Evolutionary conservation across 2,113 vertebrate species (phyloP).

Genomic region (Pheucticus melanocephalus): DNA sequence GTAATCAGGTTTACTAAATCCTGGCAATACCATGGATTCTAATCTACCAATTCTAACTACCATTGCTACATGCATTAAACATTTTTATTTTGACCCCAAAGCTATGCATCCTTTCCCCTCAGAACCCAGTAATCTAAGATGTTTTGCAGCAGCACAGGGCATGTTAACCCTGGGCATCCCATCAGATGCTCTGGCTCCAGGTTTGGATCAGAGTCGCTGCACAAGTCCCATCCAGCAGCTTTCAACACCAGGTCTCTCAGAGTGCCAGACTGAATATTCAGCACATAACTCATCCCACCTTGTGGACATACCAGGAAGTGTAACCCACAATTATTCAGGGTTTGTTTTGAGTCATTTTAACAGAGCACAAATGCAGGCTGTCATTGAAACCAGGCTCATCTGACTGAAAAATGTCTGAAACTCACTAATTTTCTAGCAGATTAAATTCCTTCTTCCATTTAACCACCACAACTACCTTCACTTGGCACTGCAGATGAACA

Average conservation of each 20-base stretch:
- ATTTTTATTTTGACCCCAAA: neutral
- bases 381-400: neutral
- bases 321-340: neutral
- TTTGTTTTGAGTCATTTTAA: neutral
- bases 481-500: neutral
- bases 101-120: neutral
- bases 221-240: neutral
- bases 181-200: neutral
- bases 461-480: neutral
- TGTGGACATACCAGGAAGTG: neutral
- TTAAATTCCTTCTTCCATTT: neutral
- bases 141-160: neutral
- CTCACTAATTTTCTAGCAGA: neutral
- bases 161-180: neutral
- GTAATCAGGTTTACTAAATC: neutral
- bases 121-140: neutral
- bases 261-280: neutral
- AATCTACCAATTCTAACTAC: neutral
- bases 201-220: neutral
- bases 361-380: neutral
- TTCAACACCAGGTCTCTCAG: neutral
- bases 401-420: neutral
- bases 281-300: neutral
- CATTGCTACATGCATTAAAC: neutral
- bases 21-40: neutral